These are phyloP conservation scores for Parotia lawesii DNA, from an alignment of 2,113 vertebrate species.

Conservation along the genomic window DNA sequence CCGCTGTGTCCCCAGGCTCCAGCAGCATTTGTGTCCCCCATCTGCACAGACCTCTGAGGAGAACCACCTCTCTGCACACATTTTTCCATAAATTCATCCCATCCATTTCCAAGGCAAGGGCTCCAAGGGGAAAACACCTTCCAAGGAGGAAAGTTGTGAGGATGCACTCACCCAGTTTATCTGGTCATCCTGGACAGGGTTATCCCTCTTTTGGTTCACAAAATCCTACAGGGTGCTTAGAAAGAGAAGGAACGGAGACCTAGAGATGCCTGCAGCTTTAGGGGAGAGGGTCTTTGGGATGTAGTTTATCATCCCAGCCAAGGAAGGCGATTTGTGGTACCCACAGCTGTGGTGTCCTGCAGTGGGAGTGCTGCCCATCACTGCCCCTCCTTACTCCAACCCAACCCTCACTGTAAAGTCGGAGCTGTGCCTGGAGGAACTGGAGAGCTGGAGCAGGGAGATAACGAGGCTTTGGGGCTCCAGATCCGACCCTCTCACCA, in stretches of 20 bases:
- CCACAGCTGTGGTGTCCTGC: not conserved
- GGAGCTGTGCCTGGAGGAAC: not conserved
- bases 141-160: not conserved
- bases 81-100: not conserved
- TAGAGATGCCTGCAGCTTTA: not conserved
- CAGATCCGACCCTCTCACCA: not conserved
- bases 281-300: not conserved
- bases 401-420: rapidly evolving
- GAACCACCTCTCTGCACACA: not conserved
- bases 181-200: not conserved
- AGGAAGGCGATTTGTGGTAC: not conserved
- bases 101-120: not conserved
- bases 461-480: not conserved
- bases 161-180: rapidly evolving
- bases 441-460: not conserved
- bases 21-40: not conserved
- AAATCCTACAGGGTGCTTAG: not conserved
- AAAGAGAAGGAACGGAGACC: not conserved
- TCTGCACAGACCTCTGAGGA: not conserved
- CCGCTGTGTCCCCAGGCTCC: not conserved
- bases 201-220: not conserved
- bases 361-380: not conserved
- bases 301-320: not conserved
- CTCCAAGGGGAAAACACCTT: not conserved
- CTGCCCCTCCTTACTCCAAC: not conserved